A percentile compares a stretch with the other conserved stretches of the same genome.
phyloP scores from a whole-genome alignment of 2,797 vertebrate genomes.

The Acanthurus leucopareius region DNA sequence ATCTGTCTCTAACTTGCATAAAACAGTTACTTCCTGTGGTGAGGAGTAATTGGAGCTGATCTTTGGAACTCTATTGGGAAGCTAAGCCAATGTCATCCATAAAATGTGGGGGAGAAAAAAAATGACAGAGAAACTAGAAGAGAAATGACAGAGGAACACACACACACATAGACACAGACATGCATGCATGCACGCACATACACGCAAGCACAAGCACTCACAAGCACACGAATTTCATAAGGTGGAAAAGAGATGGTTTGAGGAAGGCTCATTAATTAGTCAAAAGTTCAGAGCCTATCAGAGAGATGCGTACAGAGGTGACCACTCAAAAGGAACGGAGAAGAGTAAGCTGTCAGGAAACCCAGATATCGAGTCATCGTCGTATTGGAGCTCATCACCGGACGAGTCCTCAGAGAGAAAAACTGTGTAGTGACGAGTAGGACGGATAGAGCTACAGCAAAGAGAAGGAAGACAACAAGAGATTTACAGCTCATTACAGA shows the following conservation, averaged over 20 bases:
- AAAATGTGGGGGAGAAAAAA: too few species aligned
- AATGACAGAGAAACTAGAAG: too few species aligned
- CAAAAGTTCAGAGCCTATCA: slow-evolving; percentile 29
- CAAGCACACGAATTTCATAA: neutral
- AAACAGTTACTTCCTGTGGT: too few species aligned
- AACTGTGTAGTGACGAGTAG: slow-evolving; percentile 96
- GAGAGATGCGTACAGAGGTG: slow-evolving; percentile 83
- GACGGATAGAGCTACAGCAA: slow-evolving; percentile 91
- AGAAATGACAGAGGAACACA: too few species aligned
- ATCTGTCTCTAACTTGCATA: too few species aligned
- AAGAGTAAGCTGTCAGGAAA: slow-evolving; percentile 97
- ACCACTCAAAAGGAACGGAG: slow-evolving; percentile 98
- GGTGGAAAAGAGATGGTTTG: slow-evolving; percentile 1
- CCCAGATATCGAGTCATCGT: slow-evolving; percentile 90
- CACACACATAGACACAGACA: too few species aligned
- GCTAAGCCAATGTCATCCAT: too few species aligned
- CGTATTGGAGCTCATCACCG: slow-evolving; percentile 93
- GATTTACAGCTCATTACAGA: slow-evolving; percentile 37
- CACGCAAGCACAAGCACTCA: neutral
- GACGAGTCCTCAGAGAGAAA: slow-evolving; percentile 99
- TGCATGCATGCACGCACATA: too few species aligned
- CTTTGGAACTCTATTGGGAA: too few species aligned
- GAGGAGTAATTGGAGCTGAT: too few species aligned
- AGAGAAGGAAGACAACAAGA: slow-evolving; percentile 75
- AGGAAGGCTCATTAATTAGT: slow-evolving; percentile 23